Conservation (phyloP, 2,113 vertebrate genomes). For the Paralichthys olivaceus region DNA sequence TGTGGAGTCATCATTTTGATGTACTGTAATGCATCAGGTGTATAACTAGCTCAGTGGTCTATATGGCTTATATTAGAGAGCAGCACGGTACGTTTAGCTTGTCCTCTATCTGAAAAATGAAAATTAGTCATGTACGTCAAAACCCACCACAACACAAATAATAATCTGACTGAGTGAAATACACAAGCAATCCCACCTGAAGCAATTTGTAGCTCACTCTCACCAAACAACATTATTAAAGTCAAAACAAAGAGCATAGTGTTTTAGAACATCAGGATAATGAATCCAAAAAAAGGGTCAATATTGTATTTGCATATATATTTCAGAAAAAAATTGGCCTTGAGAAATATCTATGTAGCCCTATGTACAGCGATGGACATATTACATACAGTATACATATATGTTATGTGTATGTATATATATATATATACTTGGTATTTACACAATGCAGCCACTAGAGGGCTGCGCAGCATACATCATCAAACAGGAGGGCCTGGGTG, state of each 20-base stretch:
- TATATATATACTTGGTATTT: constrained; percentile 75
- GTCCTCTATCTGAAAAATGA: constrained; percentile 48
- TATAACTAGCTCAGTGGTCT: constrained; percentile 60
- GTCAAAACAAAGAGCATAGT: constrained; percentile 57
- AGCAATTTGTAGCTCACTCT: constrained; percentile 25
- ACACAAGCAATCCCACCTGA: constrained; percentile 38
- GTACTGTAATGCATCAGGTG: constrained; percentile 48
- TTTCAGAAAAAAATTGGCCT: constrained; percentile 48
- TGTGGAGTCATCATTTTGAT: constrained; percentile 51
- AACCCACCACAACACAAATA: constrained; percentile 35
- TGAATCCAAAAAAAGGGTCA: constrained; percentile 47
- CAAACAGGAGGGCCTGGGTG: constrained; percentile 63
- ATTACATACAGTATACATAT: constrained; percentile 27
- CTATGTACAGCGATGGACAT: constrained; percentile 75
- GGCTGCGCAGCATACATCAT: constrained; percentile 76
- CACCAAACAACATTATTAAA: constrained; percentile 26
- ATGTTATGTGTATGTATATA: constrained; percentile 19
- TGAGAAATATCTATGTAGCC: constrained; percentile 71
- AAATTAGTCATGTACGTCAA: constrained; percentile 45
- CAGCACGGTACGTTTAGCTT: constrained; percentile 61
- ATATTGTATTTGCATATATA: constrained; percentile 79
- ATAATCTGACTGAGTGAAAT: constrained; percentile 39
- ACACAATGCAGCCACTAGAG: constrained; percentile 78
- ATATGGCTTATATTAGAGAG: constrained; percentile 78
- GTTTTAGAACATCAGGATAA: constrained; percentile 56